Evolutionary conservation across 2,113 vertebrate genomes (phyloP).

Genomic region (Lophotis ruficrista): DNA sequence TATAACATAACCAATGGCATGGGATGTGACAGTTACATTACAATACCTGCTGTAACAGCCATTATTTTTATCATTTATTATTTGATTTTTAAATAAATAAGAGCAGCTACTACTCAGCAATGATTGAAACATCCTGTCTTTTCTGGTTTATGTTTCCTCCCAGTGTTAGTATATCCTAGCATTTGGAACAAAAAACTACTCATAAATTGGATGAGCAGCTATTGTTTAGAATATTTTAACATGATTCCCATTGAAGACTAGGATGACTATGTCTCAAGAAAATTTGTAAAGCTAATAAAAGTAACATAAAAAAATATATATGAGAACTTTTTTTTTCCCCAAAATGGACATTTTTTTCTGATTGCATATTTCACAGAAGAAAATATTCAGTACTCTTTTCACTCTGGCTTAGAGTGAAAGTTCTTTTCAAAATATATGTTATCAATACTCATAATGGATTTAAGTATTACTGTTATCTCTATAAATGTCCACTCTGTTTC

Average conservation of each 20-base stretch:
- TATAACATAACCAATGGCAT: background rate
- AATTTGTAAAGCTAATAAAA: background rate
- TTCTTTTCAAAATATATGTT: background rate
- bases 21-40: background rate
- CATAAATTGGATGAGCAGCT: background rate
- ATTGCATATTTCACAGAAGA: background rate
- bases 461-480: background rate
- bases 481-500: background rate
- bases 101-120: background rate
- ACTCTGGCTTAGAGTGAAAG: background rate
- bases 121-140: constrained; percentile 1
- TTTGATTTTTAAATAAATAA: background rate
- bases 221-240: constrained; percentile 29
- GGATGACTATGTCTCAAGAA: background rate
- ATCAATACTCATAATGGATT: background rate
- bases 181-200: background rate
- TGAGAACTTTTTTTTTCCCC: background rate
- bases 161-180: background rate
- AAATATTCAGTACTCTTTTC: background rate
- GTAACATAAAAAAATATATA: background rate
- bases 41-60: background rate
- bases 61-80: background rate
- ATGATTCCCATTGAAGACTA: background rate
- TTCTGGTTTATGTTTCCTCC: constrained; percentile 27
- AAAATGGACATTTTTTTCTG: background rate